A percentile compares a stretch with the other conserved stretches of the same genome.
phyloP scores from a whole-genome alignment of 2,888 invertebrate genomes.

The Eumerus sabulonum region DNA sequence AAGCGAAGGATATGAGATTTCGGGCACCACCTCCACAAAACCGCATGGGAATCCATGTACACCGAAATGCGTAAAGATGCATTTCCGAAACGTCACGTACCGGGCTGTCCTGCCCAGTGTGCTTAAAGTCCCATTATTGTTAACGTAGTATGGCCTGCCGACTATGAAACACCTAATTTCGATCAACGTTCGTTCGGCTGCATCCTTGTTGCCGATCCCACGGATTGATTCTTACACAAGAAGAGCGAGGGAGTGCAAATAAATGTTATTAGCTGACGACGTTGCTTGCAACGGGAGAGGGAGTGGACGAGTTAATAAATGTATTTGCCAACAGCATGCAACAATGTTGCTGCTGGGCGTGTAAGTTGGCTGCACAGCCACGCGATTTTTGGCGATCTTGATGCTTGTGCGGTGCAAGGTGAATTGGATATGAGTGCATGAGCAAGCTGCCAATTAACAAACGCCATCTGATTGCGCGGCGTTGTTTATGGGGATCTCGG shows the following conservation, averaged over 20 bases:
- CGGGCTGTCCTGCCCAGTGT: conserved; percentile 4
- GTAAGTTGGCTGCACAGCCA: not conserved
- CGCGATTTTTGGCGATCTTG: no score
- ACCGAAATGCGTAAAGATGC: not conserved
- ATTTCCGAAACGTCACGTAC: not conserved
- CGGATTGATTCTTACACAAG: not conserved
- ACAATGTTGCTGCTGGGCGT: not conserved
- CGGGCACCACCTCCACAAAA: conserved; percentile 10
- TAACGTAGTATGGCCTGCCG: conserved; percentile 40
- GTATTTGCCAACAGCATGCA: conserved; percentile 38
- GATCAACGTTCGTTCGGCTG: not conserved
- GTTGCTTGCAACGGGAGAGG: not conserved
- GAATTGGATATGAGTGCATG: conserved; percentile 30
- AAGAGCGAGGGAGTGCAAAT: conserved; percentile 20
- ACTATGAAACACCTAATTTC: conserved; percentile 47
- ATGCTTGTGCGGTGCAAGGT: conserved; percentile 13
- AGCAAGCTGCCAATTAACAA: conserved; percentile 54
- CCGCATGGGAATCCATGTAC: not conserved
- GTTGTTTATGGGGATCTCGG: conserved; percentile 45
- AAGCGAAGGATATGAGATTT: not conserved
- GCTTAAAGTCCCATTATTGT: conserved; percentile 51
- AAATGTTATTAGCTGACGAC: conserved; percentile 37
- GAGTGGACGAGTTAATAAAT: conserved; percentile 17
- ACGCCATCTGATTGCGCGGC: conserved; percentile 43
- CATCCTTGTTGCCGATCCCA: not conserved